Percentiles rank a stretch among this genome's conserved stretches.
These are phyloP conservation scores for Pagetopsis macropterus DNA, from an alignment of 2,797 vertebrate species.

Conservation along the genomic window DNA sequence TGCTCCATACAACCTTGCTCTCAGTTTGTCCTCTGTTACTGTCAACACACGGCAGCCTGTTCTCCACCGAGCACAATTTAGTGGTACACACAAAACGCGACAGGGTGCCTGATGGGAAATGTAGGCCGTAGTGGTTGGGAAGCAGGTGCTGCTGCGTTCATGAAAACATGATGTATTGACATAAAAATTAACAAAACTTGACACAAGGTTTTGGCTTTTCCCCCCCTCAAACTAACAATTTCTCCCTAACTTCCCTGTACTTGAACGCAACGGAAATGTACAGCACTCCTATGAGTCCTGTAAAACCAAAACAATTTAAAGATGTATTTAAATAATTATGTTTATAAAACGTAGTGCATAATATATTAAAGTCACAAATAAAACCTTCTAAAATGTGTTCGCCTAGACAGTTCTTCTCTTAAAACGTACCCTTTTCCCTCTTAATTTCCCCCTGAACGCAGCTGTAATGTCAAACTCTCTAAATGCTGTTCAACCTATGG, in stretches of 20 bases:
- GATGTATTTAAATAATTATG: neutral
- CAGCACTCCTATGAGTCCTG: neutral
- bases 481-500: neutral
- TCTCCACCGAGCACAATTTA: conserved; percentile 49
- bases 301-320: neutral
- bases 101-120: conserved; percentile 63
- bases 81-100: conserved; percentile 22
- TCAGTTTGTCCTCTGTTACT: conserved; percentile 60
- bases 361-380: too few species aligned
- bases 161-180: neutral
- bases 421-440: too few species aligned
- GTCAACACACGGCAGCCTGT: neutral
- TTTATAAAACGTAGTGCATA: neutral
- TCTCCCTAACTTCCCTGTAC: too few species aligned
- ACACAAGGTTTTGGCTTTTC: too few species aligned
- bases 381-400: too few species aligned
- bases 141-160: neutral
- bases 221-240: too few species aligned
- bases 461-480: neutral
- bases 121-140: conserved; percentile 4
- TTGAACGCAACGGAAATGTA: neutral
- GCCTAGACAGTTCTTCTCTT: too few species aligned
- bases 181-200: neutral
- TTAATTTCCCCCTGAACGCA: neutral
- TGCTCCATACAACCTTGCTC: conserved; percentile 54